phyloP scores from a whole-genome alignment of 2,888 invertebrate genomes.

The Scrobipalpa atriplicella region DNA sequence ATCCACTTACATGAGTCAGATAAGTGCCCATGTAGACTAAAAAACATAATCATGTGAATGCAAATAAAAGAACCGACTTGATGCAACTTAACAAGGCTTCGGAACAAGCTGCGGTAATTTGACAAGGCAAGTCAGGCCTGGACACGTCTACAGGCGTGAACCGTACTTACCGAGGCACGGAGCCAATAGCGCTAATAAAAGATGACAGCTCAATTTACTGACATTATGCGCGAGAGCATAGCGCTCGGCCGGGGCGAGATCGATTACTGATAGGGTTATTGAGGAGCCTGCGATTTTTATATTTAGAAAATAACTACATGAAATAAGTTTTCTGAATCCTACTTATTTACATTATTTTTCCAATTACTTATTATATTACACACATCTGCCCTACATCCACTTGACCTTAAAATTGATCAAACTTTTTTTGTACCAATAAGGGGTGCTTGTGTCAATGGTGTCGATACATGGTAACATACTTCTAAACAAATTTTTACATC shows the following conservation, averaged over 20 bases:
- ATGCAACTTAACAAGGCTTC: slow-evolving; percentile 24
- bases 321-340: no score
- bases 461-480: no score
- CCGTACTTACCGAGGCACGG: slow-evolving; percentile 23
- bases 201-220: slow-evolving; percentile 34
- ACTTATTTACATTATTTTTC: no score
- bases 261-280: slow-evolving; percentile 5
- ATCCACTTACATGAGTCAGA: neutral
- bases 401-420: no score
- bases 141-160: slow-evolving; percentile 30
- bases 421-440: no score
- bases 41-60: slow-evolving; percentile 21
- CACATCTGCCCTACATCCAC: no score
- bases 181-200: slow-evolving; percentile 29
- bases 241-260: neutral
- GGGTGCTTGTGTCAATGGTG: no score
- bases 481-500: no score
- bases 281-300: neutral
- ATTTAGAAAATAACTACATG: neutral
- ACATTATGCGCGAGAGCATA: neutral
- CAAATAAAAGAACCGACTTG: slow-evolving; percentile 19
- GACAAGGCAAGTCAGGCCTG: slow-evolving; percentile 26
- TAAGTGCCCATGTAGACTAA: slow-evolving; percentile 18
- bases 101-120: slow-evolving; percentile 30
- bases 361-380: no score